Percentiles rank a stretch among this genome's conserved stretches.
Conservation (phyloP, 2,888 invertebrate genomes). For the Graphium colonna region DNA sequence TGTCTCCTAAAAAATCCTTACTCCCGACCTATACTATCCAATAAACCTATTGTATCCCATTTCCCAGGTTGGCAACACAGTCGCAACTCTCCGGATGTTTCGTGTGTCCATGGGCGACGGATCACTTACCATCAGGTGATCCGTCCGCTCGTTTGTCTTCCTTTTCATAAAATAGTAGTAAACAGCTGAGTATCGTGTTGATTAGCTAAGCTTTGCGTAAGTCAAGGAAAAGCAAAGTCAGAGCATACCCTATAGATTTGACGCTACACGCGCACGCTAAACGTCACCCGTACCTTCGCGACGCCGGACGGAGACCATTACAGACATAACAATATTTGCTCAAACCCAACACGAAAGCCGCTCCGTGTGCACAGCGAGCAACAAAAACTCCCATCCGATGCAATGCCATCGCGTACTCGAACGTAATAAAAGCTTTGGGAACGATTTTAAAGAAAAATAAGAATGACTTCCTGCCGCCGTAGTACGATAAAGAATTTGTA, state of each 20-base stretch:
- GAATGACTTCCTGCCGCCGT: constrained; percentile 18
- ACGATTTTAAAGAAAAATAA: constrained; percentile 18
- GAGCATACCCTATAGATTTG: constrained; percentile 34
- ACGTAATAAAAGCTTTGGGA: constrained; percentile 15
- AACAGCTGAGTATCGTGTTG: no score
- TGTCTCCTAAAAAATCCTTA: no score
- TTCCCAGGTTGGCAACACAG: no score
- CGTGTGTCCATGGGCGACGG: no score
- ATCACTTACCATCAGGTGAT: no score
- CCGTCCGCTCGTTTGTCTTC: no score
- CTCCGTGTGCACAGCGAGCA: background rate
- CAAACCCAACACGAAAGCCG: constrained; percentile 26
- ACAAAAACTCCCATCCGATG: constrained; percentile 4
- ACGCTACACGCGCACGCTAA: constrained; percentile 60
- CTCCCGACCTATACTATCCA: no score
- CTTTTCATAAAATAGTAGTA: no score
- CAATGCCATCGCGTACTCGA: constrained; percentile 4
- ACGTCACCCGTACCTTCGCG: constrained; percentile 51
- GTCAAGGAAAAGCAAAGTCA: constrained; percentile 50
- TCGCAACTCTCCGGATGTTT: no score
- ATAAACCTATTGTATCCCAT: no score
- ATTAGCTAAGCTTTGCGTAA: no score
- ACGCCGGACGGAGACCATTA: constrained; percentile 46
- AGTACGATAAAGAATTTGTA: constrained; percentile 27
- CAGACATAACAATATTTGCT: constrained; percentile 58